Evolutionary conservation across 1,140 invertebrate species (phyloP).

Genomic region (Samia ricini): DNA sequence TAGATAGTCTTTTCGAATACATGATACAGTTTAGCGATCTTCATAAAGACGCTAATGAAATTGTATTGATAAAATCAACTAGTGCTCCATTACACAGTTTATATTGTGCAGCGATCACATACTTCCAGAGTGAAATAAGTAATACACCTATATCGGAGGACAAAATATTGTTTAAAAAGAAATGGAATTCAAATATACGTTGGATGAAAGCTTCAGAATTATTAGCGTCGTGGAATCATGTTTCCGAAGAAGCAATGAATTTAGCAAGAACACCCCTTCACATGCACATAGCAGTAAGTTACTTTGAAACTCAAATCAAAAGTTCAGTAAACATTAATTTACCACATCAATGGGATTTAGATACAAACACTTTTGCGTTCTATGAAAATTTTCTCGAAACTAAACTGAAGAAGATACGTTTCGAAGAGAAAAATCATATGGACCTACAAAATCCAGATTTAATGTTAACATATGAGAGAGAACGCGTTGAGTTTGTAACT

Average conservation of each 20-base stretch:
- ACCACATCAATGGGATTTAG: constrained; percentile 2
- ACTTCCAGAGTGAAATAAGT: constrained; percentile 1
- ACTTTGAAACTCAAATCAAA: constrained; percentile 5
- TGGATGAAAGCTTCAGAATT: not conserved
- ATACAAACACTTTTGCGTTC: constrained; percentile 4
- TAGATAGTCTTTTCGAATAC: constrained; percentile 5
- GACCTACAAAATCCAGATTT: constrained; percentile 11
- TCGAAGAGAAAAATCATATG: constrained; percentile 19
- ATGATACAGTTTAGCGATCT: constrained; percentile 6
- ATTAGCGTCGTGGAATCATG: not conserved
- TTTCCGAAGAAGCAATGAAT: not conserved
- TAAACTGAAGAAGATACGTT: constrained; percentile 14
- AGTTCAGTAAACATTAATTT: not conserved
- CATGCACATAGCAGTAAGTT: not conserved
- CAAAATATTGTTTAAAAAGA: not conserved
- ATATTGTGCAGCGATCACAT: not conserved
- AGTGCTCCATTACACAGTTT: not conserved
- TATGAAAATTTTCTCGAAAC: constrained; percentile 12
- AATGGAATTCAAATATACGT: not conserved
- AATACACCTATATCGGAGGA: not conserved
- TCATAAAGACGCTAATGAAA: not conserved
- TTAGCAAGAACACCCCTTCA: constrained; percentile 6
- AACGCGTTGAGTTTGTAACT: not conserved
- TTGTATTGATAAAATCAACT: not conserved
- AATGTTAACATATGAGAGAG: constrained; percentile 1